Evolutionary conservation across 2,113 vertebrate genomes (phyloP).

Genomic region (Gnathonemus longibarbis): DNA sequence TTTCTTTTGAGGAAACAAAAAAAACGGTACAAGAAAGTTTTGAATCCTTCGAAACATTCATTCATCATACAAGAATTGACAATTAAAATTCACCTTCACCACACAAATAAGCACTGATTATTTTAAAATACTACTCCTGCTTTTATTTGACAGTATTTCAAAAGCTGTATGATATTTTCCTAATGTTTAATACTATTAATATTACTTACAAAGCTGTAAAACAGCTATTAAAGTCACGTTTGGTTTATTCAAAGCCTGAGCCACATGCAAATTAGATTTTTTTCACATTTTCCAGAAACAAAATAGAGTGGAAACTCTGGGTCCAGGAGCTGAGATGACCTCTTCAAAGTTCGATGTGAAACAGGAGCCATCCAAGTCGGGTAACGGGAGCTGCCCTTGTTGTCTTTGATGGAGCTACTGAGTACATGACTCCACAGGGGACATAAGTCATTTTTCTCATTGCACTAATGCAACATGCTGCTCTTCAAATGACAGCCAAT

Average conservation of each 20-base stretch:
- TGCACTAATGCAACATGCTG: neutral
- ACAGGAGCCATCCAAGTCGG: constrained; percentile 41
- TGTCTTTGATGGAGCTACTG: neutral
- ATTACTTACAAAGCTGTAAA: neutral
- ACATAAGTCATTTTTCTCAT: neutral
- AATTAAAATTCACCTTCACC: neutral
- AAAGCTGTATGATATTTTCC: neutral
- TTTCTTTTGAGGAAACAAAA: constrained; percentile 53
- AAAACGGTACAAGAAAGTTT: constrained; percentile 28
- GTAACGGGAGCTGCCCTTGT: constrained; percentile 30
- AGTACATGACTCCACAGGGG: neutral
- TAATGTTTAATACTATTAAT: neutral
- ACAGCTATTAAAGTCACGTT: neutral
- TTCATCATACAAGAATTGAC: neutral
- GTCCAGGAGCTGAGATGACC: constrained; percentile 20
- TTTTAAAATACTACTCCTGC: neutral
- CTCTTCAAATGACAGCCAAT: neutral
- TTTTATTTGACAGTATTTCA: neutral
- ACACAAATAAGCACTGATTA: neutral
- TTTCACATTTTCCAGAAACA: constrained; percentile 40
- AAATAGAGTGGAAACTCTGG: constrained; percentile 31
- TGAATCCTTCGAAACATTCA: constrained; percentile 27
- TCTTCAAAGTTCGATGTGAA: constrained; percentile 35
- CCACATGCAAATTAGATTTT: neutral
- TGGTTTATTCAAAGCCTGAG: neutral